Conservation (phyloP, 2,888 invertebrate genomes). For the Gonocerus acuteangulatus region DNA sequence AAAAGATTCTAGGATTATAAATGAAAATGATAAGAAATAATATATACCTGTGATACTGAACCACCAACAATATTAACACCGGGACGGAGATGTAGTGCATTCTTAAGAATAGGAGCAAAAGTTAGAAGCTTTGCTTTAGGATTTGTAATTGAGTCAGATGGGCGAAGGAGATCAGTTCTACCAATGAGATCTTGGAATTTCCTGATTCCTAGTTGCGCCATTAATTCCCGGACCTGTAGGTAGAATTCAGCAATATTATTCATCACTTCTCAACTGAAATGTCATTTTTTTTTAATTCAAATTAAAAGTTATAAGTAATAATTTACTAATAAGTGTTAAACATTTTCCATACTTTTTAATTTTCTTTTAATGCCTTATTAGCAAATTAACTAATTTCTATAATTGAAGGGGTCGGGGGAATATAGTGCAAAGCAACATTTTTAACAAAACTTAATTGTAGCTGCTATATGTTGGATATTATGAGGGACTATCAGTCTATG, state of each 20-base stretch:
- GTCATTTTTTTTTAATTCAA: too few species aligned
- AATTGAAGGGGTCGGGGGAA: too few species aligned
- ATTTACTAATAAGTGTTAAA: too few species aligned
- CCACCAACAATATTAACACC: constrained; percentile 86
- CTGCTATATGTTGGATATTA: too few species aligned
- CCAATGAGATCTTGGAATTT: constrained; percentile 87
- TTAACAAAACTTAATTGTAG: too few species aligned
- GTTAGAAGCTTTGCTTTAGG: constrained; percentile 79
- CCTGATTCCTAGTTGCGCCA: constrained; percentile 85
- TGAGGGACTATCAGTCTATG: too few species aligned
- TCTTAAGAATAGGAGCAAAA: constrained; percentile 75
- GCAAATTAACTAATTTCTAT: too few species aligned
- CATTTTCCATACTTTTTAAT: too few species aligned
- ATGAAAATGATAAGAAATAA: background rate
- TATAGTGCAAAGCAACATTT: too few species aligned
- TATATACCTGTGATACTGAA: constrained; percentile 60
- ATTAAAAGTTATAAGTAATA: too few species aligned
- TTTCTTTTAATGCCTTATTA: too few species aligned
- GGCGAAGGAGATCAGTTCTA: constrained; percentile 77
- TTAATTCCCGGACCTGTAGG: constrained; percentile 68
- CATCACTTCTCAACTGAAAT: too few species aligned
- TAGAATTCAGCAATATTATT: background rate
- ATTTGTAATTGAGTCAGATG: constrained; percentile 58
- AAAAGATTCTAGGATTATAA: background rate
- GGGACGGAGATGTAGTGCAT: constrained; percentile 82